Evolutionary conservation across 1,140 invertebrate genomes (phyloP), one percentile per base, ranked within the genome.

Genomic region (Lanistes nyassanus): DNA sequence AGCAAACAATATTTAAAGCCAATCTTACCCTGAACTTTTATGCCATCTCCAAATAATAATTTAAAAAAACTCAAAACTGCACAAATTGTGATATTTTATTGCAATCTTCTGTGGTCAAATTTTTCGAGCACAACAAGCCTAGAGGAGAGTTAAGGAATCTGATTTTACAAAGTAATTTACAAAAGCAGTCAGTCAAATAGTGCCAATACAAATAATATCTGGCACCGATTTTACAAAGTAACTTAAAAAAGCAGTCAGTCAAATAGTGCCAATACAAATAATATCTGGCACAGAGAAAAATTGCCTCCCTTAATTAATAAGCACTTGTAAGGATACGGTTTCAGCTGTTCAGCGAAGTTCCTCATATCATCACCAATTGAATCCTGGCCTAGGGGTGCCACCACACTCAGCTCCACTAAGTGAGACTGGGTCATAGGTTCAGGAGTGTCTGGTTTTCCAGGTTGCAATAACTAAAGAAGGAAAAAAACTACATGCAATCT

Each of bases 331-430:
- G 86, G 87, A 88, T 88, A 89, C 88, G 97, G 97, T 87, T 95
- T 94, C 0, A 99, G 90, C 86, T 98, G 97, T 88, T 99, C 97
- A 0, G 97, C 95, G 91, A 99, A 98, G 55, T 94, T 93, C 79
- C 95, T 94, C 94, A 99, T 98, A 84, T 99, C 97, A 86, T 98
- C 97, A 58, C 95, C 97, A 77, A 98, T 95, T 16, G 95, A 94
- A 89, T 98, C 96, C 89, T 88, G 96, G 5, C 96, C 96, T 83
- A 94, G 94, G 0, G 96, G 95, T 26, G 97, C 96, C 65, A 98
- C 90, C n/a, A 96, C 94, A 83, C 96, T 98, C 36, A 99, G 90
- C 88, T 99, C 97, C 1, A 99, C 97, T 55, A 99, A 90, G 89
- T 98, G 96, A 82, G 96, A 98, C 80, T 95, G 94, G 4, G 96